A percentile compares a stretch with the other conserved stretches of the same genome.
These are phyloP conservation scores for Mimas tiliae DNA, from an alignment of 2,888 invertebrate genomes.

Conservation along the genomic window DNA sequence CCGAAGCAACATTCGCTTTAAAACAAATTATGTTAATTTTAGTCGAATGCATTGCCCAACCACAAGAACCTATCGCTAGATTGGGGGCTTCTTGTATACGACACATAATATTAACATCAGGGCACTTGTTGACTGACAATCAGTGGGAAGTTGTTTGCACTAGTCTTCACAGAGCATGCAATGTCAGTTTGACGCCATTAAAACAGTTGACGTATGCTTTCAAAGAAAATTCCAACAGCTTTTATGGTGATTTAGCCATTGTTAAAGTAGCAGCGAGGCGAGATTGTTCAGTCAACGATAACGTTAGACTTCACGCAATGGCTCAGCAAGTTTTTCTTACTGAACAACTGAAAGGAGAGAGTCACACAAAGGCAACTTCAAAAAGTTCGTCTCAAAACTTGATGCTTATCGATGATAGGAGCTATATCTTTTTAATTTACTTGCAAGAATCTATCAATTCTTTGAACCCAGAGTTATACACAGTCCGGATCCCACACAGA, in stretches of 20 bases:
- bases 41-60: slow-evolving; percentile 95
- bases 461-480: slow-evolving; percentile 90
- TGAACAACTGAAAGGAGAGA: slow-evolving; percentile 74
- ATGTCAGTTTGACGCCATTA: slow-evolving; percentile 93
- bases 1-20: slow-evolving; percentile 89
- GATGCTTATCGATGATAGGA: slow-evolving; percentile 90
- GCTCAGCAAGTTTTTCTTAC: slow-evolving; percentile 94
- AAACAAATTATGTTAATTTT: slow-evolving; percentile 93
- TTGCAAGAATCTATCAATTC: slow-evolving; percentile 89
- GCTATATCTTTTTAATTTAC: slow-evolving; percentile 94
- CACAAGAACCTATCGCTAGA: slow-evolving; percentile 94
- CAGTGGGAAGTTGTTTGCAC: slow-evolving; percentile 95
- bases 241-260: slow-evolving; percentile 96
- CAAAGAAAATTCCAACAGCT: slow-evolving; percentile 95
- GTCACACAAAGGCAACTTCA: slow-evolving; percentile 61
- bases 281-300: slow-evolving; percentile 93
- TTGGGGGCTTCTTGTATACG: slow-evolving; percentile 96
- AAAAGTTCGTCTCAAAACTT: slow-evolving; percentile 75
- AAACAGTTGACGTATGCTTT: slow-evolving; percentile 96
- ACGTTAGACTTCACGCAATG: slow-evolving; percentile 93
- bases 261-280: slow-evolving; percentile 97
- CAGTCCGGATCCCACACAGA: slow-evolving; percentile 93
- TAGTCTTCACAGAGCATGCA: slow-evolving; percentile 92
- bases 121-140: slow-evolving; percentile 90
- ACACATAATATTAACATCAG: slow-evolving; percentile 93